Conservation (phyloP, 2,113 vertebrate species). For the Onychorhynchus coronatus region DNA sequence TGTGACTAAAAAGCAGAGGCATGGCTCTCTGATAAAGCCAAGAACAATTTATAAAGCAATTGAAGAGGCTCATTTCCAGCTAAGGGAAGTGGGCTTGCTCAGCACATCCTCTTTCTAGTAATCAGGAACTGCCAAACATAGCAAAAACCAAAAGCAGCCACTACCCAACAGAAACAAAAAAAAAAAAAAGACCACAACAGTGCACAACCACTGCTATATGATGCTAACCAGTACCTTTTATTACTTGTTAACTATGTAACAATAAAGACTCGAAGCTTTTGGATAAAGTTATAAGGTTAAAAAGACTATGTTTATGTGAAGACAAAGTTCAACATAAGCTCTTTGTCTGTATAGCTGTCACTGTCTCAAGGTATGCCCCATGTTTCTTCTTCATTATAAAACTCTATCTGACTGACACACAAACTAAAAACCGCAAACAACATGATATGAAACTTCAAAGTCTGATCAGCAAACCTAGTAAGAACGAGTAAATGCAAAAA, state of each 20-base stretch:
- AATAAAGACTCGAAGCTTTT: background rate
- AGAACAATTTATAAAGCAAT: background rate
- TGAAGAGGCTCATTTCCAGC: background rate
- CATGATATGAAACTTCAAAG: background rate
- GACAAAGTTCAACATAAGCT: background rate
- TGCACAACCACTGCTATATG: background rate
- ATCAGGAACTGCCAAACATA: background rate
- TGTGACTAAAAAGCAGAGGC: conserved; percentile 39
- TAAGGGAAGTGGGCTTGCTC: background rate
- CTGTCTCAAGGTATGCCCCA: background rate
- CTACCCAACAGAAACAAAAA: background rate
- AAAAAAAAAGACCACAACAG: background rate
- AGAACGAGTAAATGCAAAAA: background rate
- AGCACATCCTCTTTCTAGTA: background rate
- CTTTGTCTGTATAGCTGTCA: background rate
- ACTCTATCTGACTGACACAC: background rate
- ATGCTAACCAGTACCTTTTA: background rate
- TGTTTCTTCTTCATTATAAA: background rate
- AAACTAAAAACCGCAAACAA: background rate
- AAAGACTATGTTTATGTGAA: background rate
- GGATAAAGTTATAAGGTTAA: background rate
- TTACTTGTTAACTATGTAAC: background rate
- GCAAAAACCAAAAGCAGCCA: background rate
- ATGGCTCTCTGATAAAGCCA: background rate
- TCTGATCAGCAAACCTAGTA: background rate